Conservation (phyloP, 2,888 invertebrate species). For the Papilio demoleus region DNA sequence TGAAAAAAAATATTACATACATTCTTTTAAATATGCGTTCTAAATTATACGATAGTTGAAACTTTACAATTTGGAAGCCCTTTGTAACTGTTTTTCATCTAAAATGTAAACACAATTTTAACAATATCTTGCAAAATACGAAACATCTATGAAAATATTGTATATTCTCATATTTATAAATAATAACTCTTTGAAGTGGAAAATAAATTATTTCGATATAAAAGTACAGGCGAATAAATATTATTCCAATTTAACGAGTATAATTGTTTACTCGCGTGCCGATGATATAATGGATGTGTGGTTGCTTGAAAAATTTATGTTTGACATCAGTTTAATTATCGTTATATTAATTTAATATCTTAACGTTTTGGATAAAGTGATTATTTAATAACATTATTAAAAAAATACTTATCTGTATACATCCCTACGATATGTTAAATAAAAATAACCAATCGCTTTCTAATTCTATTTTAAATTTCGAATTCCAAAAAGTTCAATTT, state of each 20-base stretch:
- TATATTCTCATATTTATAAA: conserved; percentile 20
- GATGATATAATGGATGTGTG: conserved; percentile 29
- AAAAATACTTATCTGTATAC: too few species aligned
- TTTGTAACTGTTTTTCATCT: not conserved
- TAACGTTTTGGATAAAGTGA: too few species aligned
- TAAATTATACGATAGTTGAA: not conserved
- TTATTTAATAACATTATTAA: too few species aligned
- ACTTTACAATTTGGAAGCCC: not conserved
- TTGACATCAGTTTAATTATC: conserved; percentile 10
- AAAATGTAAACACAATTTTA: conserved; percentile 13
- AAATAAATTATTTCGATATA: conserved; percentile 35
- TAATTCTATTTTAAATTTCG: too few species aligned
- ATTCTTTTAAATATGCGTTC: not conserved
- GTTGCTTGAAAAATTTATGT: conserved; percentile 19
- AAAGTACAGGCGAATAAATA: conserved; percentile 26
- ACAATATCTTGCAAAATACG: not conserved
- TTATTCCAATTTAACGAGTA: conserved; percentile 30
- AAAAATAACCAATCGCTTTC: too few species aligned
- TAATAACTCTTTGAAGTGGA: conserved; percentile 30
- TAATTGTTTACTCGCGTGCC: conserved; percentile 33
- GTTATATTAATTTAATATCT: not conserved
- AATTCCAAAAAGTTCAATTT: too few species aligned
- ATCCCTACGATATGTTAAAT: too few species aligned
- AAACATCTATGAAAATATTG: conserved; percentile 25
- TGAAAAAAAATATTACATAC: too few species aligned